Evolutionary conservation across 2,888 invertebrate species (phyloP).

Genomic region (Phorcus lineatus): DNA sequence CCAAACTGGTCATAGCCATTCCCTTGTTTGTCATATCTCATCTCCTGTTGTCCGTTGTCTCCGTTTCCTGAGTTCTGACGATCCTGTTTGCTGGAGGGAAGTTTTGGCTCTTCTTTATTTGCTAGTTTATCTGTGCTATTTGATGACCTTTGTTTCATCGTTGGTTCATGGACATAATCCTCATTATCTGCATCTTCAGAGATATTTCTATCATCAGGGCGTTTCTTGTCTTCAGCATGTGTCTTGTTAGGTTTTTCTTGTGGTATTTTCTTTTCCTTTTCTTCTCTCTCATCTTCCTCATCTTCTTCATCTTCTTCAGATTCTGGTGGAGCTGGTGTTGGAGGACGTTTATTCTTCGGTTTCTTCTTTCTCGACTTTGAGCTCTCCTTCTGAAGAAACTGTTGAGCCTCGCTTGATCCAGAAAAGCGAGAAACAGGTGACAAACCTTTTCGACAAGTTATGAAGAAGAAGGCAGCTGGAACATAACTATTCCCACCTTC

Average conservation of each 20-base stretch:
- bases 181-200: neutral
- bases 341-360: neutral
- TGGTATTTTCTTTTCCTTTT: too few relatives aligned
- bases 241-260: too few relatives aligned
- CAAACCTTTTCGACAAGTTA: neutral
- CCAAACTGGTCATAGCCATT: too few relatives aligned
- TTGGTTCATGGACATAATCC: neutral
- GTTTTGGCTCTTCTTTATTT: too few relatives aligned
- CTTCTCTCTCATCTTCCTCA: neutral
- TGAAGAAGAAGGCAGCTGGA: neutral
- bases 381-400: neutral
- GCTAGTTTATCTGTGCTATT: too few relatives aligned
- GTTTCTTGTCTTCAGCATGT: too few relatives aligned
- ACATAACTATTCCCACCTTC: neutral
- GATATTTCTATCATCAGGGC: neutral
- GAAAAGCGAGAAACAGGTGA: neutral
- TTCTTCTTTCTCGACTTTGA: neutral
- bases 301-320: neutral
- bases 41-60: too few relatives aligned
- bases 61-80: too few relatives aligned
- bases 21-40: too few relatives aligned
- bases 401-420: neutral
- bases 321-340: neutral
- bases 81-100: too few relatives aligned
- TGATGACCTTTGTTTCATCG: neutral